Evolutionary conservation across 2,113 vertebrate species (phyloP), one percentile per base, ranked within the genome.

Genomic region (Hirundichthys speculiger): DNA sequence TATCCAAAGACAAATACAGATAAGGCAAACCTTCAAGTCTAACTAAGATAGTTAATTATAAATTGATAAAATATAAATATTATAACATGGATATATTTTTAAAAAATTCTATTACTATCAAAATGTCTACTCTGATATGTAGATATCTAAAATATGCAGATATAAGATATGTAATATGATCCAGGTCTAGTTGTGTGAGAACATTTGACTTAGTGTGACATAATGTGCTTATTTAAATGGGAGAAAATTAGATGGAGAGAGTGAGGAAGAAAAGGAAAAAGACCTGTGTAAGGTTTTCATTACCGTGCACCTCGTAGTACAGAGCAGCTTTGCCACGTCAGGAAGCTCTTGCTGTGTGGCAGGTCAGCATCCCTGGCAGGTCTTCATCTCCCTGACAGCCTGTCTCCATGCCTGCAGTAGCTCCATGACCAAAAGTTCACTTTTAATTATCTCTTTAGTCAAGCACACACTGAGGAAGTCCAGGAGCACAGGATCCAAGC

Each of bases 391-490:
- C 40, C 76, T 77, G 70, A 82, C 64, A 62, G 72, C 49, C 60
- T 46, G 47, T 50, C 79, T 69, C 55, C 39, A 41, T 62, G 85
- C 58, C 69, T 67, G 76, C 55, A 53, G 46, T 64, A 74, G 72
- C 68, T 75, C 60, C 5, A 62, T 58, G 65, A 65, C 69, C 69
- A 67, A 58, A 46, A 63, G 62, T 79, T 91, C 82, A 77, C 69
- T 86, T 89, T 62, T 77, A 89, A 89, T 88, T 81, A 88, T 84
- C 60, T 73, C 56, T 24, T 10, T 59, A 79, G 69, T 79, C 65
- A 67, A 73, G 73, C 14, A 4, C 43, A 54, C 62, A 62, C 13
- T 64, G 58, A 84, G 61, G 64, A 83, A 79, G 75, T 77, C 74
- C 47, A 81, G 68, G 27, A 83, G 58, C 66, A 14, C 21, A 50